Evolutionary conservation across 2,888 invertebrate genomes (phyloP).

Genomic region (Heliconius charithonia): DNA sequence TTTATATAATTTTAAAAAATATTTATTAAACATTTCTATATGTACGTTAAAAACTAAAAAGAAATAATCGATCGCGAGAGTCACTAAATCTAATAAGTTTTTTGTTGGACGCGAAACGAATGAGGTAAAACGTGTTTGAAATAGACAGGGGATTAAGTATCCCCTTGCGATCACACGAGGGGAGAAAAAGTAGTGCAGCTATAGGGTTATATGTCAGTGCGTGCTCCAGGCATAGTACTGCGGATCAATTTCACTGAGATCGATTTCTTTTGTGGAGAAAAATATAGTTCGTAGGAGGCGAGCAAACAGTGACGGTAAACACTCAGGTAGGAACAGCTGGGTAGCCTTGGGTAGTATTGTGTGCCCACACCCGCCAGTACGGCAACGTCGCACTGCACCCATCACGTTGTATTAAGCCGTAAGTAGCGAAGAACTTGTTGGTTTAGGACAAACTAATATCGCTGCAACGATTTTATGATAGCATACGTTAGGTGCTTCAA

Average conservation of each 20-base stretch:
- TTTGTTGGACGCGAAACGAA: slow-evolving; percentile 80
- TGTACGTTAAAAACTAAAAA: slow-evolving; percentile 31
- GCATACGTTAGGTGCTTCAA: slow-evolving; percentile 22
- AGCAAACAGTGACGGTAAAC: slow-evolving; percentile 56
- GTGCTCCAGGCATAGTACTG: slow-evolving; percentile 64
- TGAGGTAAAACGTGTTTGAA: slow-evolving; percentile 83
- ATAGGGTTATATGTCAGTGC: slow-evolving; percentile 55
- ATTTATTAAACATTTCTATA: background rate
- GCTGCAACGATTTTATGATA: slow-evolving; percentile 37
- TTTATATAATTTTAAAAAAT: background rate
- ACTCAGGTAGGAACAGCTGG: slow-evolving; percentile 75
- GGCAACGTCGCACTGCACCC: slow-evolving; percentile 66
- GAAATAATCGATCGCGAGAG: slow-evolving; percentile 69
- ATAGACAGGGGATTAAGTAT: slow-evolving; percentile 83
- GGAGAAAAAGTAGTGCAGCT: slow-evolving; percentile 53
- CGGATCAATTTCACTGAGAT: slow-evolving; percentile 75
- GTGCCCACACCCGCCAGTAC: slow-evolving; percentile 54
- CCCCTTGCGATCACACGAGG: slow-evolving; percentile 67
- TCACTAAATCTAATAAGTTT: slow-evolving; percentile 80
- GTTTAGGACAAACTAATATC: slow-evolving; percentile 48
- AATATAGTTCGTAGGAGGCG: slow-evolving; percentile 44
- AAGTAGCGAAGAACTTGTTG: slow-evolving; percentile 44
- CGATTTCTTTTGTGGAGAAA: slow-evolving; percentile 67
- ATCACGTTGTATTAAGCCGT: slow-evolving; percentile 38
- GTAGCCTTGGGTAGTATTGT: slow-evolving; percentile 41